Evolutionary conservation across 1,140 invertebrate species (phyloP).

Genomic region (Ylistrum balloti): DNA sequence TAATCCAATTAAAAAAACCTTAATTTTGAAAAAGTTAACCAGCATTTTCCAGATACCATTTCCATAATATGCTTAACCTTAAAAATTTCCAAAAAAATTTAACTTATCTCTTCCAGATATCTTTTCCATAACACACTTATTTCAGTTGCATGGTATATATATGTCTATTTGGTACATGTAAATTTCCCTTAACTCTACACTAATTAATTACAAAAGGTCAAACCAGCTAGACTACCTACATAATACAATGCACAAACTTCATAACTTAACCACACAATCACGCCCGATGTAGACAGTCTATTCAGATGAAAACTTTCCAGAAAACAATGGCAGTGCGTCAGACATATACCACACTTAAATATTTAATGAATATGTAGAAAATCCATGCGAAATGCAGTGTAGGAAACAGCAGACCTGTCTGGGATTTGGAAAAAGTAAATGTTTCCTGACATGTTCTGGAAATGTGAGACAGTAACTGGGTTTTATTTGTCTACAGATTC

Average conservation of each 20-base stretch:
- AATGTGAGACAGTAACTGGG: neutral
- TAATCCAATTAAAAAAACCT: too few relatives aligned
- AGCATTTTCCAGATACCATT: too few relatives aligned
- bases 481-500: neutral
- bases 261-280: neutral
- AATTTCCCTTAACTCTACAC: neutral
- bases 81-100: too few relatives aligned
- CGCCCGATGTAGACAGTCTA: neutral
- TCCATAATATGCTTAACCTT: too few relatives aligned
- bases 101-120: too few relatives aligned
- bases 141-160: too few relatives aligned
- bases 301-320: neutral
- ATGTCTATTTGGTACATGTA: too few relatives aligned
- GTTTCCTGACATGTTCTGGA: neutral
- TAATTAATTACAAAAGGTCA: neutral
- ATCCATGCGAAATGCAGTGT: neutral
- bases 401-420: neutral
- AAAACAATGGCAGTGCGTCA: slow-evolving; percentile 14
- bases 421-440: neutral
- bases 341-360: neutral
- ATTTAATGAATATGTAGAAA: slow-evolving; percentile 36
- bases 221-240: neutral
- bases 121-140: too few relatives aligned
- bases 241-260: neutral
- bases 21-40: too few relatives aligned